Base-by-base conservation (phyloP, 1,140 invertebrate genomes). In the Lineus longissimus region DNA sequence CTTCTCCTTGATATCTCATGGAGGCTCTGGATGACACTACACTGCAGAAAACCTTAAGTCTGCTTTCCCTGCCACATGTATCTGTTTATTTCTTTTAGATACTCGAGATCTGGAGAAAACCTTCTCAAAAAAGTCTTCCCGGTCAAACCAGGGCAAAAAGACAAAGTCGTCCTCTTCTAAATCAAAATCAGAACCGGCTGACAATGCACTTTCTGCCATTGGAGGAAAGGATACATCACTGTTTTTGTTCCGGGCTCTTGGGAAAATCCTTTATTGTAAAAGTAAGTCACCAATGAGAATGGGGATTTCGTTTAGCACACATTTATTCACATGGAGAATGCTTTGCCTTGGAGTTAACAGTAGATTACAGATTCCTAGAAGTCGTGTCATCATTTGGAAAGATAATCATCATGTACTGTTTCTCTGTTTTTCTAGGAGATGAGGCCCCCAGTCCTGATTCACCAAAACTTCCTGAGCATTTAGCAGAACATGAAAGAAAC, bases 261-360 rank as follows among this genome's bases (percentile, higher is more conserved):
- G 80, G n/a, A 82, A 80, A 70, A 74, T 82, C 45, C 64, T 82
- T 0, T 73, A 82, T 61, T 79, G 77, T 63, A 82, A 82, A 76
- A 67, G 79, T 78, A 65, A 77, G 73, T 65, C 22, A n/a, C n/a
- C n/a, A 56, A 27, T 58, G 15, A 29, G 17, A 33, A 1, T 7
- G 30, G 22, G 25, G 36, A 13, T 47, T 45, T n/a, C n/a, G n/a
- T n/a, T n/a, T n/a, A n/a, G n/a, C n/a, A n/a, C n/a, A n/a, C n/a
- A n/a, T n/a, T n/a, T n/a, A n/a, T n/a, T n/a, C n/a, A n/a, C n/a
- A n/a, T n/a, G n/a, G n/a, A n/a, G n/a, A n/a, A n/a, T n/a, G n/a
- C n/a, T n/a, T n/a, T n/a, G n/a, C n/a, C n/a, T n/a, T n/a, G n/a
- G n/a, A n/a, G n/a, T n/a, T n/a, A n/a, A n/a, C n/a, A n/a, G n/a